phyloP scores from a whole-genome alignment of 2,888 invertebrate genomes.

The Sussaba pulchella region DNA sequence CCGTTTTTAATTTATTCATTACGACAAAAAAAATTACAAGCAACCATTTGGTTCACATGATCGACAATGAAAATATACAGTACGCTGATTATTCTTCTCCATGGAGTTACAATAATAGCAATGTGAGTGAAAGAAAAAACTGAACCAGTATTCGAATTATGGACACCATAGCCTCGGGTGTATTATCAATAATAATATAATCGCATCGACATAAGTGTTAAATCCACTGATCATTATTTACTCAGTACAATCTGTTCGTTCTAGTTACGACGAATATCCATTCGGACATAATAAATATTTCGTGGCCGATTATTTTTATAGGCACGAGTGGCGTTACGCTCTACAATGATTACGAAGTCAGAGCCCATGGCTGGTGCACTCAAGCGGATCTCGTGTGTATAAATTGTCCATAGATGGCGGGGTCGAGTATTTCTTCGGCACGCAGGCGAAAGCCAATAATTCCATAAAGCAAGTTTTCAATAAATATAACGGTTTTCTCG shows the following conservation, averaged over 20 bases:
- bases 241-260: background rate
- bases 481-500: too few relatives aligned
- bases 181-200: background rate
- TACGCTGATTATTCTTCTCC: background rate
- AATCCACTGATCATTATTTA: constrained; percentile 1
- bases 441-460: too few relatives aligned
- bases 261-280: background rate
- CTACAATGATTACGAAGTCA: background rate
- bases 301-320: background rate
- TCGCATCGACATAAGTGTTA: background rate
- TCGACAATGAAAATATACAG: background rate
- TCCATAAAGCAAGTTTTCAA: too few relatives aligned
- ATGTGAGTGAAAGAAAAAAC: too few relatives aligned
- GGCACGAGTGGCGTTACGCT: background rate
- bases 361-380: too few relatives aligned
- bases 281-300: background rate
- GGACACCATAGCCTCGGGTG: background rate
- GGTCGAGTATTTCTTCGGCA: too few relatives aligned
- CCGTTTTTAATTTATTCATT: too few relatives aligned
- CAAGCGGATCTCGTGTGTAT: too few relatives aligned
- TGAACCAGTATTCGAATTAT: too few relatives aligned
- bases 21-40: background rate
- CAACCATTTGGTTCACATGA: background rate
- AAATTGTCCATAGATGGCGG: too few relatives aligned
- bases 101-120: background rate